These are phyloP conservation scores for Ochropacha duplaris DNA, from an alignment of 2,888 invertebrate species.

Conservation along the genomic window DNA sequence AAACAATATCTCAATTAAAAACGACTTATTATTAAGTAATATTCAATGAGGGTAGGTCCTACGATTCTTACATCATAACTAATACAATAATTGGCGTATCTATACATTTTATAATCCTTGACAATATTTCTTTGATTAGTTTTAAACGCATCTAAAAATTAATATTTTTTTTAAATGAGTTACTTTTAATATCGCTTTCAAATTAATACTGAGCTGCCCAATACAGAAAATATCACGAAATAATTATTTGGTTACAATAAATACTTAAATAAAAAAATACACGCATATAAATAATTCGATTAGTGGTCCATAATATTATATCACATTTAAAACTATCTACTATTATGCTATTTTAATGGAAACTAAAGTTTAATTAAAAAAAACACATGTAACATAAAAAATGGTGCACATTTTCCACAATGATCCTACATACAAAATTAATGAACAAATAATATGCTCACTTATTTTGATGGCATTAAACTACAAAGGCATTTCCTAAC, in stretches of 20 bases:
- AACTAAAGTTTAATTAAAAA: background rate
- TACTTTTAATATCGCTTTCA: background rate
- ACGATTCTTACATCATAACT: background rate
- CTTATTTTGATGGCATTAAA: background rate
- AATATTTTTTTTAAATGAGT: background rate
- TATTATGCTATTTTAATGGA: background rate
- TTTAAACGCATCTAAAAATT: too few relatives aligned
- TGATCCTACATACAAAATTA: background rate
- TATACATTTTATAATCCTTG: too few relatives aligned
- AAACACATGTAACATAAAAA: background rate
- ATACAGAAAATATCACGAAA: constrained; percentile 4
- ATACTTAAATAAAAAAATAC: constrained; percentile 1
- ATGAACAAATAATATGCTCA: background rate
- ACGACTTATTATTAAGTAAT: background rate
- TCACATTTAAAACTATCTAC: constrained; percentile 9
- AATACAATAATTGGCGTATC: background rate
- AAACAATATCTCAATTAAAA: too few relatives aligned
- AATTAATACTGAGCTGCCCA: constrained; percentile 3
- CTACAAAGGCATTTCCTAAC: background rate
- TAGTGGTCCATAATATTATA: constrained; percentile 5
- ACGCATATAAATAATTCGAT: background rate
- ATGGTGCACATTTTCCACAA: background rate
- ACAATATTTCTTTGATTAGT: too few relatives aligned
- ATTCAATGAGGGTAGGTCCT: background rate
- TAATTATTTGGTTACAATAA: constrained; percentile 5